phyloP scores from a whole-genome alignment of 2,113 vertebrate species.

The Salvelinus fontinalis region DNA sequence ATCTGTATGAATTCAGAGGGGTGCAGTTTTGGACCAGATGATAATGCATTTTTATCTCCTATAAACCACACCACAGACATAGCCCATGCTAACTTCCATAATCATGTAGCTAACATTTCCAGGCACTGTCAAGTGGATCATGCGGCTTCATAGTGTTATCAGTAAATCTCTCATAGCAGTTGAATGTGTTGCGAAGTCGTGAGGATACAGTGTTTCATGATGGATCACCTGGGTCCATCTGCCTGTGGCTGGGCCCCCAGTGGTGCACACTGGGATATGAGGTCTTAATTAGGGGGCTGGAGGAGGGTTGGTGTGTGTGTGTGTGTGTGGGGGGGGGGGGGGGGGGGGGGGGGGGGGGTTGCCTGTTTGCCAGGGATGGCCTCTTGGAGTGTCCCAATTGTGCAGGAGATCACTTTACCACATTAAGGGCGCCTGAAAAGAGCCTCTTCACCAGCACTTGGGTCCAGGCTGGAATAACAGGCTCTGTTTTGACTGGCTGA shows the following conservation, averaged over 20 bases:
- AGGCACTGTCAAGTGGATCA: no score
- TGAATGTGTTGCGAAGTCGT: background rate
- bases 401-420: constrained; percentile 79
- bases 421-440: constrained; percentile 75
- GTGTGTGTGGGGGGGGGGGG: no score
- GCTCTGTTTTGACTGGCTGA: constrained; percentile 80
- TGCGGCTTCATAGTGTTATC: no score
- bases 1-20: no score
- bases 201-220: background rate
- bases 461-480: constrained; percentile 68
- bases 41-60: no score
- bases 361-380: constrained; percentile 69
- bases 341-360: constrained; percentile 39
- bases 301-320: constrained; percentile 42
- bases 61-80: no score
- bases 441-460: constrained; percentile 75
- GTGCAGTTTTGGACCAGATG: no score
- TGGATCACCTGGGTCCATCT: background rate
- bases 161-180: background rate
- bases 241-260: constrained; percentile 1
- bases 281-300: constrained; percentile 28
- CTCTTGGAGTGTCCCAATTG: constrained; percentile 78
- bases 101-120: no score
- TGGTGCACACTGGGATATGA: constrained; percentile 10
- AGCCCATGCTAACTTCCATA: no score